Percentiles rank a stretch among this genome's conserved stretches.
Evolutionary conservation across 2,797 vertebrate species (phyloP).

Genomic region (Chlorospingus semifuscus): DNA sequence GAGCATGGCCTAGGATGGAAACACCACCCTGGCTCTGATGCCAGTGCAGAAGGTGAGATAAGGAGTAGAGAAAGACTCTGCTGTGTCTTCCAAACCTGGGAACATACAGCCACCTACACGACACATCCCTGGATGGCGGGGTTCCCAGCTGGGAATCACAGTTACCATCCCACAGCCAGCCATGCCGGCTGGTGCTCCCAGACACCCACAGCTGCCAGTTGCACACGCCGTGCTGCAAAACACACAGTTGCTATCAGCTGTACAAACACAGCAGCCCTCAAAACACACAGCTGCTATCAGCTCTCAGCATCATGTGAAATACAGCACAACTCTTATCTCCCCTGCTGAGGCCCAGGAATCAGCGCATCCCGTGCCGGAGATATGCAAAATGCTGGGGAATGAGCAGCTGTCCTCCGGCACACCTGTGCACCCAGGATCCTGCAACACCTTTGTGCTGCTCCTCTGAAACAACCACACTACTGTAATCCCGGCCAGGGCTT

Average conservation of each 20-base stretch:
- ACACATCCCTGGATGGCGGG: background rate
- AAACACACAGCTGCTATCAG: constrained; percentile 18
- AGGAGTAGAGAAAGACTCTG: background rate
- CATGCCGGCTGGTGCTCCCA: background rate
- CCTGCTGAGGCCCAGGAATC: rapidly evolving
- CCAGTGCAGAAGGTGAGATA: background rate
- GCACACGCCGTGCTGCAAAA: rapidly evolving
- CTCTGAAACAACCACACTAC: background rate
- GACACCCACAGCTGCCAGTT: background rate
- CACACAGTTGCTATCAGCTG: background rate
- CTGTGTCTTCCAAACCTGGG: background rate
- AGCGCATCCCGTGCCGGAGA: rapidly evolving
- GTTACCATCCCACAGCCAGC: background rate
- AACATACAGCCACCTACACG: rapidly evolving
- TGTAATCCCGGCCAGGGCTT: background rate
- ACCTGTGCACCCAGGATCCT: background rate
- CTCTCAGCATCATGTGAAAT: background rate
- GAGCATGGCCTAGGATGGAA: background rate
- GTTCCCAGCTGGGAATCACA: background rate
- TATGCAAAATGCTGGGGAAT: background rate
- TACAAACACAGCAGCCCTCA: background rate
- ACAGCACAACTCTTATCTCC: background rate
- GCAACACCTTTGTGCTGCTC: background rate
- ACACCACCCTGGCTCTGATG: background rate
- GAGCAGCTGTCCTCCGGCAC: background rate